phyloP scores from a whole-genome alignment of 2,113 vertebrate species.

The Petrocephalus zakoni region DNA sequence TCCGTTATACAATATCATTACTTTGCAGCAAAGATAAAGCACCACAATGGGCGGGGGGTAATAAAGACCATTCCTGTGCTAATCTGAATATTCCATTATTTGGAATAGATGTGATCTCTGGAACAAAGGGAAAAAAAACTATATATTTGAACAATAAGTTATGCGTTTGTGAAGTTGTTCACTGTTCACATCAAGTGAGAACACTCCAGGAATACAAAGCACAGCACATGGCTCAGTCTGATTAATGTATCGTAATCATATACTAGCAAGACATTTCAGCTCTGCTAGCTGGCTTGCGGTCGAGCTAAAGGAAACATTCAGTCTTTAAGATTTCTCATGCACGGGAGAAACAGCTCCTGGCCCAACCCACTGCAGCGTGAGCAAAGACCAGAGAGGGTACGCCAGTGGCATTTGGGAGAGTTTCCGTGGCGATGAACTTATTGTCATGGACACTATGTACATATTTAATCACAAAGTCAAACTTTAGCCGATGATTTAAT shows the following conservation, averaged over 20 bases:
- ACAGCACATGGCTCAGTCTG: no score
- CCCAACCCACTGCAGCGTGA: background rate
- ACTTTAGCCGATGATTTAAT: background rate
- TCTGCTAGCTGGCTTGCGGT: background rate
- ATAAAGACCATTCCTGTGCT: slow-evolving; percentile 26
- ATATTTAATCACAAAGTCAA: background rate
- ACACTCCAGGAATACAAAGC: background rate
- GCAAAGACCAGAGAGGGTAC: background rate
- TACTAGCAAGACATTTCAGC: background rate
- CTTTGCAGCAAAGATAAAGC: slow-evolving; percentile 23
- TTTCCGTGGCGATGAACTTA: background rate
- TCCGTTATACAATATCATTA: slow-evolving; percentile 24
- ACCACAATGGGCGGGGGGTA: background rate
- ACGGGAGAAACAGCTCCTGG: background rate
- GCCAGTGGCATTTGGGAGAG: background rate
- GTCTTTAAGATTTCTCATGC: background rate
- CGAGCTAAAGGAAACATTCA: background rate
- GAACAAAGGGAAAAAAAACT: slow-evolving; percentile 11
- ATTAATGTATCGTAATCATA: background rate
- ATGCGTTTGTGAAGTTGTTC: background rate
- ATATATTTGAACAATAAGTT: slow-evolving; percentile 15
- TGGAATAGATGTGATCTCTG: slow-evolving; percentile 7
- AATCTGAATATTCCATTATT: slow-evolving; percentile 22
- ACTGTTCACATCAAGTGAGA: background rate
- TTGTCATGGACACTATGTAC: background rate